phyloP scores from a whole-genome alignment of 2,888 invertebrate species.

The Metalampra italica region DNA sequence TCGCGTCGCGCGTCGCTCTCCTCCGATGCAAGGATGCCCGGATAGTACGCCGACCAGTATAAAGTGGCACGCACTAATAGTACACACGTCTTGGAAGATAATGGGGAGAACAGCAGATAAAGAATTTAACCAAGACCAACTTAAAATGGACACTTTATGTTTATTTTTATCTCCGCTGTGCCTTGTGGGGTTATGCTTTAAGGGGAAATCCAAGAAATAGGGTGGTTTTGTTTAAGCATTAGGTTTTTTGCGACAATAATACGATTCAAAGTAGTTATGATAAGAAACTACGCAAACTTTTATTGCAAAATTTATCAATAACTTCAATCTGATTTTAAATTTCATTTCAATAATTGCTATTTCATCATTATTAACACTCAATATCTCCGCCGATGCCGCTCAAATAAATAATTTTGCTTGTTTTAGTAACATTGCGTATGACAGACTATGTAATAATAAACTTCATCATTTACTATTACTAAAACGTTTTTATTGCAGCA shows the following conservation, averaged over 20 bases:
- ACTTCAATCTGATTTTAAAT: too few relatives aligned
- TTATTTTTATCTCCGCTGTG: slow-evolving; percentile 11
- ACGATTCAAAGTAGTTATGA: neutral
- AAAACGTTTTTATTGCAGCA: too few relatives aligned
- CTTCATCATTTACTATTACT: too few relatives aligned
- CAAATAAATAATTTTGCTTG: too few relatives aligned
- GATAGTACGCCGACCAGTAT: slow-evolving; percentile 26
- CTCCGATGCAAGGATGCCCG: slow-evolving; percentile 31
- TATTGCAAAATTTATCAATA: too few relatives aligned
- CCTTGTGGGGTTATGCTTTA: slow-evolving; percentile 1
- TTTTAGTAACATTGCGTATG: too few relatives aligned
- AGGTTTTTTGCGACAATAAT: neutral
- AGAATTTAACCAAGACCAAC: slow-evolving; percentile 4
- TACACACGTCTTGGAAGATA: slow-evolving; percentile 11
- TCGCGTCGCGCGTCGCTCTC: slow-evolving; percentile 43
- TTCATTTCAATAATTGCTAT: too few relatives aligned
- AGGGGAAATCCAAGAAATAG: neutral
- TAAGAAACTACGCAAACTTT: too few relatives aligned
- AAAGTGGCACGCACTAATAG: slow-evolving; percentile 22
- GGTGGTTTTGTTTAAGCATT: neutral
- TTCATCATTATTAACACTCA: too few relatives aligned
- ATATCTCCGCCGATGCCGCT: too few relatives aligned
- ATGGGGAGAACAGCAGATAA: slow-evolving; percentile 4
- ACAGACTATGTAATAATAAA: too few relatives aligned
- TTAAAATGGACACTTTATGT: slow-evolving; percentile 6